A percentile compares a stretch with the other conserved stretches of the same genome.
phyloP scores from a whole-genome alignment of 2,113 vertebrate genomes.

The Elanus axillaris region DNA sequence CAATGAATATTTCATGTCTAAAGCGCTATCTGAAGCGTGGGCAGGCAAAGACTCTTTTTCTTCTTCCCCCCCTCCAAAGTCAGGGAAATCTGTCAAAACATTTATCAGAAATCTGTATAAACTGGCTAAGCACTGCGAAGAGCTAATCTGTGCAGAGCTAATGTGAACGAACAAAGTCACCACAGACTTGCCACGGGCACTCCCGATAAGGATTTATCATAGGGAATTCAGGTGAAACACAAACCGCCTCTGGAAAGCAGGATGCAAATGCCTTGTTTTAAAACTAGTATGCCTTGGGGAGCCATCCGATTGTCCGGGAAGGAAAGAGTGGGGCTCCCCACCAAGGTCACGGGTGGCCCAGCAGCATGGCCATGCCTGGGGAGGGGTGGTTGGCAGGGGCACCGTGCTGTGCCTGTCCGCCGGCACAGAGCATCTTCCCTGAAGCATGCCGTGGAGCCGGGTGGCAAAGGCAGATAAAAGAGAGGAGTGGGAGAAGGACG shows the following conservation, averaged over 20 bases:
- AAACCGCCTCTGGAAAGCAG: background rate
- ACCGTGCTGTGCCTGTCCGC: too few relatives aligned
- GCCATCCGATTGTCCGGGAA: rapidly evolving
- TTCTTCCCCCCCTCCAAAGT: background rate
- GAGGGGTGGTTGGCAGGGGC: too few relatives aligned
- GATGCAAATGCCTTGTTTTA: background rate
- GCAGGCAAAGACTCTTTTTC: background rate
- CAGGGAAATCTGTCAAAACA: slow-evolving; percentile 63
- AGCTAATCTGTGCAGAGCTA: slow-evolving; percentile 65
- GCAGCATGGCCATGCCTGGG: background rate
- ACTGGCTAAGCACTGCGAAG: slow-evolving; percentile 43
- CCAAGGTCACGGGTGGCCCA: background rate
- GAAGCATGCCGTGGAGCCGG: rapidly evolving
- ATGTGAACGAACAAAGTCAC: slow-evolving; percentile 52
- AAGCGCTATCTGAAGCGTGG: slow-evolving; percentile 25
- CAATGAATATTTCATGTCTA: slow-evolving; percentile 65
- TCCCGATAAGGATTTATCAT: slow-evolving; percentile 56
- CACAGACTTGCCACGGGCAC: slow-evolving; percentile 45
- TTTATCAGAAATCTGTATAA: slow-evolving; percentile 65
- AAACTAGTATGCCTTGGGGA: rapidly evolving
- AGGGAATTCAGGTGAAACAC: slow-evolving; percentile 52
- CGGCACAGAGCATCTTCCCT: background rate
- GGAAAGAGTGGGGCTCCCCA: background rate
- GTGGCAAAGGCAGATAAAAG: background rate
- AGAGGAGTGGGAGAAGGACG: background rate